A percentile compares a stretch with the other conserved stretches of the same genome.
Evolutionary conservation across 2,797 vertebrate genomes (phyloP).

Genomic region (Tapirus indicus): DNA sequence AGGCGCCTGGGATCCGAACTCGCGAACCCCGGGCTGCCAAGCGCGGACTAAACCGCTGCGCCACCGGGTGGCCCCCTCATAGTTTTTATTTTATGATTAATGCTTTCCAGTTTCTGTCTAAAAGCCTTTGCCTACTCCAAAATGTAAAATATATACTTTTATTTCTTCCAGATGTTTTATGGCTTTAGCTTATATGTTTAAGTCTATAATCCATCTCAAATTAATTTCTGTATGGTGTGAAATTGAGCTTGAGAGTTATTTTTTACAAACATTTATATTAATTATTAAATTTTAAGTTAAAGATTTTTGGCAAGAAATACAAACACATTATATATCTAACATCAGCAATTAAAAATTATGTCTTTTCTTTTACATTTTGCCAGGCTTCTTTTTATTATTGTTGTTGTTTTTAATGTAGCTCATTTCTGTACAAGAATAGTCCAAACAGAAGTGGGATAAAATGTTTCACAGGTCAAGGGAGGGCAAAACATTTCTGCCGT

Average conservation of each 20-base stretch:
- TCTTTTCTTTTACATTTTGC: not conserved
- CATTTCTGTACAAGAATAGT: not conserved
- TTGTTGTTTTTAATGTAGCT: not conserved
- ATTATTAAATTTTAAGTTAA: conserved; percentile 42
- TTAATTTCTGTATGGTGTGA: conserved; percentile 28
- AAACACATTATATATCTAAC: not conserved
- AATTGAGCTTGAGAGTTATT: not conserved
- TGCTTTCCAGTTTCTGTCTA: not conserved
- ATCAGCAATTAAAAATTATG: not conserved
- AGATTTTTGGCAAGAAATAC: not conserved
- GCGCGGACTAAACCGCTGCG: too few relatives aligned
- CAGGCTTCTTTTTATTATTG: not conserved
- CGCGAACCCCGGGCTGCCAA: too few relatives aligned
- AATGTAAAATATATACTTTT: not conserved
- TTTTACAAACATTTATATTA: not conserved
- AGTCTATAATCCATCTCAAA: not conserved
- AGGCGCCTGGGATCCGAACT: too few relatives aligned
- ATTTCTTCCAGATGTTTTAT: not conserved
- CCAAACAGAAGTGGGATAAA: not conserved
- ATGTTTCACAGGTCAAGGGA: not conserved
- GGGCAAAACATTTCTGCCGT: not conserved
- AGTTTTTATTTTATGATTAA: conserved; percentile 28
- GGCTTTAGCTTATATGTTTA: not conserved
- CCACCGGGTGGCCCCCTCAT: too few relatives aligned
- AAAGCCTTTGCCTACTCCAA: not conserved